Evolutionary conservation across 2,113 vertebrate genomes (phyloP).

Genomic region (Channa maculata): DNA sequence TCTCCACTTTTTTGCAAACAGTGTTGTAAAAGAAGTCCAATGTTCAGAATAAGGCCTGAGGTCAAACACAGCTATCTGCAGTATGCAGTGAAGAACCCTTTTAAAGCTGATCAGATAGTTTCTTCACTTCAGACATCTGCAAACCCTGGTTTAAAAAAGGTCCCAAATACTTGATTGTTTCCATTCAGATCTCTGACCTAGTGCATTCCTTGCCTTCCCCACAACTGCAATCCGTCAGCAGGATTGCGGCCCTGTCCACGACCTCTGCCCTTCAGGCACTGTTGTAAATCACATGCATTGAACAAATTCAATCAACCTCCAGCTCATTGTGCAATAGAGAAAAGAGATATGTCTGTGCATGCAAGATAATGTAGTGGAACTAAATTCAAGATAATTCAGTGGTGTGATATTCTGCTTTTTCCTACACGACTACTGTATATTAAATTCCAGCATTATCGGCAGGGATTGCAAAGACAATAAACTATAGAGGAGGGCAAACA

Average conservation of each 20-base stretch:
- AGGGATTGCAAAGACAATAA: slow-evolving; percentile 27
- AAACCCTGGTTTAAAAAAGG: too few relatives aligned
- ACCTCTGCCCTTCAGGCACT: slow-evolving; percentile 15
- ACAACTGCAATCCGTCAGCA: slow-evolving; percentile 25
- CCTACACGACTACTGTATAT: background rate
- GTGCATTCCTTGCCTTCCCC: slow-evolving; percentile 25
- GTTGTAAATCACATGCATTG: slow-evolving; percentile 14
- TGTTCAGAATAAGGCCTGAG: too few relatives aligned
- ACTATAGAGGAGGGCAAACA: slow-evolving; percentile 1
- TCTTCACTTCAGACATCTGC: too few relatives aligned
- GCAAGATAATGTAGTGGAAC: background rate
- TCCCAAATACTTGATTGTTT: background rate
- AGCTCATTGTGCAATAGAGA: slow-evolving; percentile 6
- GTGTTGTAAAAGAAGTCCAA: too few relatives aligned
- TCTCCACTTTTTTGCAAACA: too few relatives aligned
- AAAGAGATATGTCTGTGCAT: background rate
- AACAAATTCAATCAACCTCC: slow-evolving; percentile 4
- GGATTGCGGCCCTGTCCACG: background rate
- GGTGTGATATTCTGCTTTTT: background rate
- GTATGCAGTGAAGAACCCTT: background rate
- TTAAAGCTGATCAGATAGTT: background rate
- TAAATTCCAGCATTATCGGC: slow-evolving; percentile 6
- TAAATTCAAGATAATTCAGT: background rate
- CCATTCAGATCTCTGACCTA: slow-evolving; percentile 4
- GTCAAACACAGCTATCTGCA: too few relatives aligned